These are phyloP conservation scores for Tarsius wallacei DNA, from an alignment of 2,797 vertebrate species.

Conservation along the genomic window DNA sequence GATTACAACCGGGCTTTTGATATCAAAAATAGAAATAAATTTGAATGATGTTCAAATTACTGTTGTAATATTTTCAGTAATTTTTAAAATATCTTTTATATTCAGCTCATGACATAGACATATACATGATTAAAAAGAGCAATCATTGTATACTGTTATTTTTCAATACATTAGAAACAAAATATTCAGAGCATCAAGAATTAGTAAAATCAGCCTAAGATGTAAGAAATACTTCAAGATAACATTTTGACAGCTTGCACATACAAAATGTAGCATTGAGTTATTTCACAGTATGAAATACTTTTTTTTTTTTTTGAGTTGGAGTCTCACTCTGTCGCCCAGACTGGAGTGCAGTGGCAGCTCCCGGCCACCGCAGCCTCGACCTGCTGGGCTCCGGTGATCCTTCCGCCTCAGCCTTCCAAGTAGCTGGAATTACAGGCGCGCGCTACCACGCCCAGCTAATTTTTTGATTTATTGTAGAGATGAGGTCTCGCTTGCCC, in stretches of 20 bases:
- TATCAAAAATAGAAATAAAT: not conserved
- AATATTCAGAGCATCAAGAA: not conserved
- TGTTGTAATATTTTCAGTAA: not conserved
- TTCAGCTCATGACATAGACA: not conserved
- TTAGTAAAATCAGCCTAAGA: slow-evolving; percentile 8
- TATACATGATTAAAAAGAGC: not conserved
- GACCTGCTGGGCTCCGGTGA: no score
- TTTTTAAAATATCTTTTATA: not conserved
- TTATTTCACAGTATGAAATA: not conserved
- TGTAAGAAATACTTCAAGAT: not conserved
- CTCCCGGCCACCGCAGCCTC: no score
- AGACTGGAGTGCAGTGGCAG: no score
- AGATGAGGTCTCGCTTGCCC: no score
- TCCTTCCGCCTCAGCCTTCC: no score
- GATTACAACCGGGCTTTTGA: not conserved
- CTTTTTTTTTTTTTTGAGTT: no score
- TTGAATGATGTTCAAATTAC: not conserved
- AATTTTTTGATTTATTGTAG: no score
- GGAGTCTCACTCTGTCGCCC: no score
- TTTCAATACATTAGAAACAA: not conserved
- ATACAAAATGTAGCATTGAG: not conserved
- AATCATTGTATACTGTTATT: not conserved
- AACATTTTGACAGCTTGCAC: not conserved
- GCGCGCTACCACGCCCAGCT: no score
- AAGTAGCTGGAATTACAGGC: no score